Percentiles rank a stretch among this genome's conserved stretches.
Conservation (phyloP, 2,113 vertebrate genomes). For the Eurypyga helias region DNA sequence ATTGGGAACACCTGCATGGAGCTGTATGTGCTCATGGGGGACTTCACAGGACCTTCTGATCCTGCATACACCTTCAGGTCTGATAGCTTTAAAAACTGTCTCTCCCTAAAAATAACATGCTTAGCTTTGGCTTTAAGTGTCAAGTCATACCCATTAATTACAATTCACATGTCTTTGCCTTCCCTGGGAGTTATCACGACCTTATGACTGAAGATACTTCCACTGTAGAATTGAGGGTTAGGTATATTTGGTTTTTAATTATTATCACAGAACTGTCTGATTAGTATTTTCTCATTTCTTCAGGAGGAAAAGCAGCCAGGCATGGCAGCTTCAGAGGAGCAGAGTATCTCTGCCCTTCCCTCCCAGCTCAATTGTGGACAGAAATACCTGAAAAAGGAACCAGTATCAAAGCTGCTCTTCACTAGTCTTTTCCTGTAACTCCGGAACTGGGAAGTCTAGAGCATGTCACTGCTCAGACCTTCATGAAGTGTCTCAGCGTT, state of each 20-base stretch:
- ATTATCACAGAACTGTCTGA: not conserved
- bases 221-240: not conserved
- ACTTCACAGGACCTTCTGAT: not conserved
- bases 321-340: not conserved
- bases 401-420: not conserved
- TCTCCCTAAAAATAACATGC: not conserved
- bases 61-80: not conserved
- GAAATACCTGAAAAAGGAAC: not conserved
- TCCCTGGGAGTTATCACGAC: not conserved
- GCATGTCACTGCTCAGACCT: not conserved
- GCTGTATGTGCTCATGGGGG: not conserved
- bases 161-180: not conserved
- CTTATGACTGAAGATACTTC: not conserved
- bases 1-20: not conserved
- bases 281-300: not conserved
- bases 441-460: not conserved
- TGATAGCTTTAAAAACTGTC: not conserved
- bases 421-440: not conserved
- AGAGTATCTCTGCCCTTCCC: not conserved
- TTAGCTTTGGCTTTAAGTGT: not conserved
- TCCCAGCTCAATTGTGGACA: not conserved
- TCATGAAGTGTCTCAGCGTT: not conserved
- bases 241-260: not conserved
- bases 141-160: not conserved
- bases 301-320: not conserved